These are phyloP conservation scores for Drosophila rufa DNA, from an alignment of 1,140 invertebrate genomes.

Conservation along the genomic window DNA sequence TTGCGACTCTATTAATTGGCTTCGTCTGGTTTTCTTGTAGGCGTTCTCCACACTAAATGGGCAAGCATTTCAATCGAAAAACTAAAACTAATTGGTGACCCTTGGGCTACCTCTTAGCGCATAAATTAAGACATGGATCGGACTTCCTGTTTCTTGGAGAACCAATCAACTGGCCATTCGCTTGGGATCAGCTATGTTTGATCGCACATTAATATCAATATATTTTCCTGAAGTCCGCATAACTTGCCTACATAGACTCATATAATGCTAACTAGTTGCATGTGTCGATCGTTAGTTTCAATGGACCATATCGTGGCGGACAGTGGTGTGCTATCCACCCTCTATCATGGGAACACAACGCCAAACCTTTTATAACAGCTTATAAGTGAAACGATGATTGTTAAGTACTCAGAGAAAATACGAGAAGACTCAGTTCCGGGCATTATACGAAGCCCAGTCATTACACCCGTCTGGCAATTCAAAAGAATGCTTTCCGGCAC, in stretches of 20 bases:
- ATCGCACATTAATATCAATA: slow-evolving; percentile 78
- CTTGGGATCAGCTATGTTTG: slow-evolving; percentile 34
- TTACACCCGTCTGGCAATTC: slow-evolving; percentile 4
- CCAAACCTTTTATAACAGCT: slow-evolving; percentile 2
- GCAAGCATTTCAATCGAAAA: slow-evolving; percentile 65
- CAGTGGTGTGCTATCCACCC: slow-evolving; percentile 5
- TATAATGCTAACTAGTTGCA: slow-evolving; percentile 68
- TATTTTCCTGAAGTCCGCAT: slow-evolving; percentile 7
- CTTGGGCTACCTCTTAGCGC: slow-evolving; percentile 42
- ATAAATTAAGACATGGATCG: slow-evolving; percentile 56
- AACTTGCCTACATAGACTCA: not conserved
- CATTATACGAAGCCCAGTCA: not conserved
- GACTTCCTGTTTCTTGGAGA: slow-evolving; percentile 62
- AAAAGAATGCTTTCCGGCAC: not conserved
- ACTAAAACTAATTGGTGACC: slow-evolving; percentile 64
- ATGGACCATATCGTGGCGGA: slow-evolving; percentile 54
- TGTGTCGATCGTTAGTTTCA: slow-evolving; percentile 72
- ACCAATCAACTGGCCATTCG: slow-evolving; percentile 50
- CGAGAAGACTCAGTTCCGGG: slow-evolving; percentile 3
- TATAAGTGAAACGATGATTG: slow-evolving; percentile 7
- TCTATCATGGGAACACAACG: slow-evolving; percentile 13
- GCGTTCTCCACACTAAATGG: slow-evolving; percentile 62
- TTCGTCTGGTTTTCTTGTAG: slow-evolving; percentile 50
- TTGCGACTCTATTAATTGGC: slow-evolving; percentile 81
- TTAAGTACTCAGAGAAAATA: slow-evolving; percentile 12